A percentile compares a stretch with the other conserved stretches of the same genome.
Evolutionary conservation across 2,113 vertebrate genomes (phyloP).

Genomic region (Xiphias gladius): DNA sequence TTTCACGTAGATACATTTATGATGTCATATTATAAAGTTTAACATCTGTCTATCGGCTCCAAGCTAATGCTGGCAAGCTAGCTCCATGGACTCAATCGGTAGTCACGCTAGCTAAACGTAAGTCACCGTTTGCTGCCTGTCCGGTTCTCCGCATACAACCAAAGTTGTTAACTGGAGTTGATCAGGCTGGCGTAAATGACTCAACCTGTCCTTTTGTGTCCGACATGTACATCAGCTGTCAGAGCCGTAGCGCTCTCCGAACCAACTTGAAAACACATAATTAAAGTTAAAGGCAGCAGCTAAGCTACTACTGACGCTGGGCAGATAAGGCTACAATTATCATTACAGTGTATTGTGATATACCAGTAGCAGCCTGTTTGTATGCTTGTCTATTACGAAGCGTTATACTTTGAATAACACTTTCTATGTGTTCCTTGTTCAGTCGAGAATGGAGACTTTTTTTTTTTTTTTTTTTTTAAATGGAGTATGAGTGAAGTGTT

Average conservation of each 20-base stretch:
- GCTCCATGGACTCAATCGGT: neutral
- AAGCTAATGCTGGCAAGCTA: constrained; percentile 64
- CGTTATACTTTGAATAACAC: neutral
- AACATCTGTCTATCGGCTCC: constrained; percentile 30
- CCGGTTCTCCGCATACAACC: neutral
- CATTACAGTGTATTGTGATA: neutral
- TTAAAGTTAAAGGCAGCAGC: constrained; percentile 32
- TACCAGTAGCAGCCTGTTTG: neutral
- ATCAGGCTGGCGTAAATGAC: neutral
- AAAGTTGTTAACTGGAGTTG: neutral
- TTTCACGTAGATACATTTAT: neutral
- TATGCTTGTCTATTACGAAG: neutral
- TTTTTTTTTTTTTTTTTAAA: neutral
- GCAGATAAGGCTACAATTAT: neutral
- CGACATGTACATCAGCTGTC: neutral
- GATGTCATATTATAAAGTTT: constrained; percentile 26
- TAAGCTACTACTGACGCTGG: constrained; percentile 7
- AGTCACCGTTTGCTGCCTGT: constrained; percentile 30
- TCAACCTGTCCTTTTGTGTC: neutral
- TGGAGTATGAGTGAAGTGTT: neutral
- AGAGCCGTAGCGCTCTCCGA: neutral
- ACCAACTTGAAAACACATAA: neutral
- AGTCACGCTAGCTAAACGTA: constrained; percentile 28
- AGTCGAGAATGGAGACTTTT: neutral
- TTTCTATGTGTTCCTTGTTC: neutral